Evolutionary conservation across 2,797 vertebrate genomes (phyloP), one percentile per base, ranked within the genome.

Genomic region (Leptoclinus maculatus): DNA sequence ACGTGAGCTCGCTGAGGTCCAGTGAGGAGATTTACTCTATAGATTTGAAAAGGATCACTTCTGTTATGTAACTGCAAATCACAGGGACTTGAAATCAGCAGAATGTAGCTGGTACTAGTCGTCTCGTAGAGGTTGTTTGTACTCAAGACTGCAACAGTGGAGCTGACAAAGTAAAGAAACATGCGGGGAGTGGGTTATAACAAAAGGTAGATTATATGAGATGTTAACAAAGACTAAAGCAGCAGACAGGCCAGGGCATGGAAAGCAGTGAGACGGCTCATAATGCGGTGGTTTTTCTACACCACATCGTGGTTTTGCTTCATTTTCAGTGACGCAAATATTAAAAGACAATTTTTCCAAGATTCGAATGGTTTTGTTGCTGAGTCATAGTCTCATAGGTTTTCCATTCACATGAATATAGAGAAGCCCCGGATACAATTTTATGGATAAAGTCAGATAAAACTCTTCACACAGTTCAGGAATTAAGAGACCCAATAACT

Each of bases 31-130:
- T 93, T 91, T 85, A 79, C 68, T 73, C 76, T 86, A 66, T 86
- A 85, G 86, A 90, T 84, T 86, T 89, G 89, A 90, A 93, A 83
- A 81, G 86, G 89, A 90, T 93, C 88, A 87, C 79, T 54, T 54
- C 54, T 78, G 75, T 94, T 93, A 91, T 41, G 71, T 89, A 92
- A 93, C 71, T 62, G 49, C 27, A 82, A 84, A 86, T 78, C 38
- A 74, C 63, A 78, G 60, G 14, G 57, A 25, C 54, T 71, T 66
- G 70, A 71, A 71, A 68, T 78, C 45, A 76, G 64, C n/a, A 63
- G 71, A 87, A 73, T 53, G 53, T 32, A 57, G 39, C 67, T 39
- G 32, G 21, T n/a, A 7, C 43, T 38, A 2, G 39, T 70, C 12
- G 23, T 63, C 19, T 49, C 34, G 11, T 16, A 10, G 38, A 54